phyloP scores from a whole-genome alignment of 2,888 invertebrate genomes.

The Malthinus flaveolus region DNA sequence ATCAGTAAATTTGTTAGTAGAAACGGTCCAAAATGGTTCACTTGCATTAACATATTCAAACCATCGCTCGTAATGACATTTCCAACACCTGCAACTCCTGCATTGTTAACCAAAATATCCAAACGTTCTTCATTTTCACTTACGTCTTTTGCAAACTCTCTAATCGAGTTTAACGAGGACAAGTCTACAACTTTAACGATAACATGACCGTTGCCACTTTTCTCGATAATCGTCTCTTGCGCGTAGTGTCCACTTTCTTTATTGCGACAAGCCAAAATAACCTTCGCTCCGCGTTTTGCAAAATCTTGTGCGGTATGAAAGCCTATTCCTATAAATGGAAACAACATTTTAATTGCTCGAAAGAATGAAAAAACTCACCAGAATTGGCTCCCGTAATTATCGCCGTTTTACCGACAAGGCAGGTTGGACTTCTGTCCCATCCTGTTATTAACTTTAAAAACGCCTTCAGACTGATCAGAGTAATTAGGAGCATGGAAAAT shows the following conservation, averaged over 20 bases:
- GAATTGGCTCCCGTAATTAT: slow-evolving; percentile 48
- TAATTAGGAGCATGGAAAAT: too few relatives aligned
- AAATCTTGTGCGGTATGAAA: slow-evolving; percentile 52
- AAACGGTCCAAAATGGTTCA: slow-evolving; percentile 66
- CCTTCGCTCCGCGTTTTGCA: slow-evolving; percentile 56
- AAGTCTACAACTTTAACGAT: slow-evolving; percentile 57
- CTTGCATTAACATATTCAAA: slow-evolving; percentile 64
- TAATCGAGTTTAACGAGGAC: slow-evolving; percentile 59
- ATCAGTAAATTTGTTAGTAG: slow-evolving; percentile 67
- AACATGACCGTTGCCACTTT: slow-evolving; percentile 48
- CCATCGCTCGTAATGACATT: slow-evolving; percentile 62
- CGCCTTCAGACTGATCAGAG: not conserved
- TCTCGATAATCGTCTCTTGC: slow-evolving; percentile 39
- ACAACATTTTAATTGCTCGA: not conserved
- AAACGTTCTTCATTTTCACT: slow-evolving; percentile 58
- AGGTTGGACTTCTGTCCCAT: slow-evolving; percentile 41
- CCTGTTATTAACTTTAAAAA: slow-evolving; percentile 30
- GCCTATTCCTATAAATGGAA: slow-evolving; percentile 50
- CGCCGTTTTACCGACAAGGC: slow-evolving; percentile 46
- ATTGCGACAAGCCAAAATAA: slow-evolving; percentile 60
- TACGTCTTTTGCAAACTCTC: slow-evolving; percentile 64
- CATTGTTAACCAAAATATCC: slow-evolving; percentile 68
- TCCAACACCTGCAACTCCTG: slow-evolving; percentile 59
- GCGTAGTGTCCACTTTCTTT: slow-evolving; percentile 40
- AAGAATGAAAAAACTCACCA: slow-evolving; percentile 24